Conservation (phyloP, 2,113 vertebrate species). For the Muntiacus reevesi region DNA sequence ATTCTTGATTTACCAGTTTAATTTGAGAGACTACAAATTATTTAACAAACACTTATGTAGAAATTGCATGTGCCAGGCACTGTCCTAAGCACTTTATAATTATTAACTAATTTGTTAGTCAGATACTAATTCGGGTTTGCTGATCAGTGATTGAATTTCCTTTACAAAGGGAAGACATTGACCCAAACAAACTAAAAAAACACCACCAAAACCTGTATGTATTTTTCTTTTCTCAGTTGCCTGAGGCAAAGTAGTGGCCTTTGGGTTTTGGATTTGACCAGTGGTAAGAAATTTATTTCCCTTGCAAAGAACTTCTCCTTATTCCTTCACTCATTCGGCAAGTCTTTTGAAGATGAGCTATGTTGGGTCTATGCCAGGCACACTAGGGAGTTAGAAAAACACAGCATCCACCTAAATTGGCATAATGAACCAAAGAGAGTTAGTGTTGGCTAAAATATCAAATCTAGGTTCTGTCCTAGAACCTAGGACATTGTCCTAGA, state of each 20-base stretch:
- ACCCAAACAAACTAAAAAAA: not conserved
- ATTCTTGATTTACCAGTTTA: slow-evolving; percentile 27
- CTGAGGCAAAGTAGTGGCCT: not conserved
- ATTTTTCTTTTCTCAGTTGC: not conserved
- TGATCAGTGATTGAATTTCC: not conserved
- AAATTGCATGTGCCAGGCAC: not conserved
- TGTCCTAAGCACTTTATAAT: not conserved
- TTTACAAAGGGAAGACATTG: not conserved
- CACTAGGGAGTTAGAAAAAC: not conserved
- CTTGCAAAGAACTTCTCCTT: not conserved
- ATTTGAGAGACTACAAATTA: slow-evolving; percentile 16
- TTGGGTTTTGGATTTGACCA: not conserved
- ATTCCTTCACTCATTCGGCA: not conserved
- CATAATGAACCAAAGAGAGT: not conserved
- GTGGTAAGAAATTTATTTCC: not conserved
- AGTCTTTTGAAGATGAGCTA: not conserved
- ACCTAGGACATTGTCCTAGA: not conserved
- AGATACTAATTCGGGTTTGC: not conserved
- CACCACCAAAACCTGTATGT: not conserved
- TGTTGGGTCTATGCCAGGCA: not conserved
- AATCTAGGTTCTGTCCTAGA: not conserved
- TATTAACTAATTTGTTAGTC: not conserved
- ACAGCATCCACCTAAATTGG: not conserved
- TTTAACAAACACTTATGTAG: not conserved
- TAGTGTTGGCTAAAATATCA: not conserved